Evolutionary conservation across 2,113 vertebrate species (phyloP).

Genomic region (Ursus arctos): DNA sequence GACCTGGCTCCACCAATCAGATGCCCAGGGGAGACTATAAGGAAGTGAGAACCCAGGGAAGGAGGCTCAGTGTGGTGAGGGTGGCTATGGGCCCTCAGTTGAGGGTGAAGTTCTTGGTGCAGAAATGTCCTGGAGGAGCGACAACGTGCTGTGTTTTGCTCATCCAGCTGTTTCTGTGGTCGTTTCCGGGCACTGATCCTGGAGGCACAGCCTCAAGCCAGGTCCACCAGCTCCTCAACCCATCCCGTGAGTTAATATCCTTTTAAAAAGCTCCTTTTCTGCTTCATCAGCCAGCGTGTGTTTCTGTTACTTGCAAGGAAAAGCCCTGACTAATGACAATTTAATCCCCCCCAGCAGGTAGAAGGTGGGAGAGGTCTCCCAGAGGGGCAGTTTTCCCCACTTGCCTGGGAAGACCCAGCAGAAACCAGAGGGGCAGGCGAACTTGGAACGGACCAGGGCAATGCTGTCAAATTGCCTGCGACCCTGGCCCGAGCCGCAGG

Average conservation of each 20-base stretch:
- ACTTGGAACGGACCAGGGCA: background rate
- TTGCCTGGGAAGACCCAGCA: background rate
- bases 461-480: background rate
- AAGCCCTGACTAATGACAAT: background rate
- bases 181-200: background rate
- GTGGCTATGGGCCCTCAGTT: fast-evolving
- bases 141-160: background rate
- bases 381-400: background rate
- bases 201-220: background rate
- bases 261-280: background rate
- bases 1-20: background rate
- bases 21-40: background rate
- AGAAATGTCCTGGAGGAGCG: background rate
- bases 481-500: background rate
- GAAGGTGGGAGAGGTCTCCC: background rate
- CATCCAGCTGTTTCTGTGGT: background rate
- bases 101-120: background rate
- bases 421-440: background rate
- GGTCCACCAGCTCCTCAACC: background rate
- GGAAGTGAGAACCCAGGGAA: background rate
- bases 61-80: background rate
- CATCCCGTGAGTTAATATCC: background rate
- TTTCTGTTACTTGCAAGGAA: background rate
- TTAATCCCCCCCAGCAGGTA: background rate
- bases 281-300: background rate